Evolutionary conservation across 1,140 invertebrate genomes (phyloP), one percentile per base, ranked within the genome.

Genomic region (Brachionus calyciflorus): DNA sequence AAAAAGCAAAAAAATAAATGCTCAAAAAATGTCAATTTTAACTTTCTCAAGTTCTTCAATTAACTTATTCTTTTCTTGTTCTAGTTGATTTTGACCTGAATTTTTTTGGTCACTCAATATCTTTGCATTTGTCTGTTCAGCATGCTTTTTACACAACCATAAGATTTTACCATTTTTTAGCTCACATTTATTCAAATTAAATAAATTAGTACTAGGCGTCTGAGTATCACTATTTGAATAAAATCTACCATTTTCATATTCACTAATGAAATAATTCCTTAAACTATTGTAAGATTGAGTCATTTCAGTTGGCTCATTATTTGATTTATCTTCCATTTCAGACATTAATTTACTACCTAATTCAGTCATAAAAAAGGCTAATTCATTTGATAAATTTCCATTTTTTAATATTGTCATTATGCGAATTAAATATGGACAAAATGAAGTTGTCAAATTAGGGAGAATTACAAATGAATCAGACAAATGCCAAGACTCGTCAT

Each of bases 121-220:
- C 37, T 60, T 60, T 17, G 28, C 55, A 14, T 19, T 33, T 17
- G 28, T 37, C 33, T 33, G 19, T 21, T 65, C 60, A 21, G 10
- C 33, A 73, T 84, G 82, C 26, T 80, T 57, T 3, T 78, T 60
- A 78, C 83, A 84, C 26, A 84, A 76, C 83, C 83, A 84, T 53
- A 80, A 79, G 44, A 82, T 80, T 79, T 83, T 83, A n/a, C 83
- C 83, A 79, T 80, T 83, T 30, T 82, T 82, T 17, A 83, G 77
- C 76, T 81, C 81, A 77, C 82, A 84, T 73, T 41, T 49, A 0
- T 51, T 28, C 10, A 73, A 26, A 24, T 41, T 17, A 44, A 65
- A 41, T 44, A 3, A 19, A 44, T 44, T 65, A 37, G 3, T 3
- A 12, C 9, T n/a, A n/a, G n/a, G n/a, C n/a, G n/a, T n/a, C n/a